phyloP scores from a whole-genome alignment of 1,140 invertebrate genomes.

The Eurosta solidaginis region DNA sequence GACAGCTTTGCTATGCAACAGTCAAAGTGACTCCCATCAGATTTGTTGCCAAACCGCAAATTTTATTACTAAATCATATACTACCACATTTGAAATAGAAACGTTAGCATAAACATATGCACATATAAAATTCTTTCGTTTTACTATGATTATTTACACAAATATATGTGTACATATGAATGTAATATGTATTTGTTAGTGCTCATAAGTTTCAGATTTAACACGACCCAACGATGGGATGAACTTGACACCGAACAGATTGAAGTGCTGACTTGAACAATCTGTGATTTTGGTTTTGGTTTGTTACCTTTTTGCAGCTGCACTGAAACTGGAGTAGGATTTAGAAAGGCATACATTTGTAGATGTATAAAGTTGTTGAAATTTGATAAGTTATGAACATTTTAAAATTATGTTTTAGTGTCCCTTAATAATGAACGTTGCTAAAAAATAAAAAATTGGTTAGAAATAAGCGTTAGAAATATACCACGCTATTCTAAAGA shows the following conservation, averaged over 20 bases:
- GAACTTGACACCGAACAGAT: constrained; percentile 14
- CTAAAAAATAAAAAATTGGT: no score
- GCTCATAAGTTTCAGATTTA: background rate
- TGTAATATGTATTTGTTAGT: background rate
- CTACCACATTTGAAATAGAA: background rate
- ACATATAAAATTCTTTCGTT: background rate
- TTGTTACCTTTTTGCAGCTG: constrained; percentile 16
- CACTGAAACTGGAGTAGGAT: background rate
- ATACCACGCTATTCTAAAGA: no score
- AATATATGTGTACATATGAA: background rate
- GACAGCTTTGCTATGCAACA: background rate
- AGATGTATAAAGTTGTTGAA: background rate
- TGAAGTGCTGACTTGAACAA: background rate
- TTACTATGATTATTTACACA: no score
- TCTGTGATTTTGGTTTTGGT: constrained; percentile 17
- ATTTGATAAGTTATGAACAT: no score
- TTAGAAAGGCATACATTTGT: background rate
- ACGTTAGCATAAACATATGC: background rate
- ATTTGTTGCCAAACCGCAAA: constrained; percentile 14
- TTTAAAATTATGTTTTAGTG: no score
- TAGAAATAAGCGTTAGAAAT: no score
- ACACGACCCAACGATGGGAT: background rate
- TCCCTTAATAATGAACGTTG: no score
- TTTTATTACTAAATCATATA: constrained; percentile 15
- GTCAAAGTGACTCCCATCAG: constrained; percentile 15